Evolutionary conservation across 1,140 invertebrate species (phyloP).

Genomic region (Fopius arisanus): DNA sequence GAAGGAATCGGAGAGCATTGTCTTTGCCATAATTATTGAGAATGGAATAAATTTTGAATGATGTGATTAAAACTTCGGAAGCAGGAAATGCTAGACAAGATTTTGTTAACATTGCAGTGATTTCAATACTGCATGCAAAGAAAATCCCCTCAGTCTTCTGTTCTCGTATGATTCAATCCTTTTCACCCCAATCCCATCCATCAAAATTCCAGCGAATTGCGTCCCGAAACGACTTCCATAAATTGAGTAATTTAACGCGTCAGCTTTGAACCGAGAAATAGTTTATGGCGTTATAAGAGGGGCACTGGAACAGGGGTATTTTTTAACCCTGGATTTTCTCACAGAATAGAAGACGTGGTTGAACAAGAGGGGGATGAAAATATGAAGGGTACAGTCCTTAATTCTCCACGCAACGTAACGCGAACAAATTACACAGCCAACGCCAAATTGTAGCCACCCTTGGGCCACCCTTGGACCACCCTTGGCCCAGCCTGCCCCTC

Average conservation of each 20-base stretch:
- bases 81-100: too few species aligned
- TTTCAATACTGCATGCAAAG: too few species aligned
- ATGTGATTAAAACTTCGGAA: too few species aligned
- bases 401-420: conserved; percentile 42
- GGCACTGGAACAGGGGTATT: neutral
- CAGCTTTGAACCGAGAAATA: conserved; percentile 35
- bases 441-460: conserved; percentile 20
- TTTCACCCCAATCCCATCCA: too few species aligned
- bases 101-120: too few species aligned
- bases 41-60: too few species aligned
- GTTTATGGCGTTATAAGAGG: conserved; percentile 27
- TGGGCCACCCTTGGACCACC: neutral
- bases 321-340: neutral
- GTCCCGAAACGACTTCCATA: conserved; percentile 29
- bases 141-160: too few species aligned
- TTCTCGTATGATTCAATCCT: too few species aligned
- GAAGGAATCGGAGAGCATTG: too few species aligned
- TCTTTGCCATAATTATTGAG: too few species aligned
- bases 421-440: conserved; percentile 46
- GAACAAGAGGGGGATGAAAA: conserved; percentile 18
- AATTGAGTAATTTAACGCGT: conserved; percentile 45
- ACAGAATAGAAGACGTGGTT: neutral
- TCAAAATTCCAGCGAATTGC: too few species aligned
- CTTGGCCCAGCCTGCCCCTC: conserved; percentile 12
- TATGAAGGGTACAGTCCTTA: conserved; percentile 24